These are phyloP conservation scores for Bubalus kerabau DNA, from an alignment of 2,113 vertebrate species.

Conservation along the genomic window DNA sequence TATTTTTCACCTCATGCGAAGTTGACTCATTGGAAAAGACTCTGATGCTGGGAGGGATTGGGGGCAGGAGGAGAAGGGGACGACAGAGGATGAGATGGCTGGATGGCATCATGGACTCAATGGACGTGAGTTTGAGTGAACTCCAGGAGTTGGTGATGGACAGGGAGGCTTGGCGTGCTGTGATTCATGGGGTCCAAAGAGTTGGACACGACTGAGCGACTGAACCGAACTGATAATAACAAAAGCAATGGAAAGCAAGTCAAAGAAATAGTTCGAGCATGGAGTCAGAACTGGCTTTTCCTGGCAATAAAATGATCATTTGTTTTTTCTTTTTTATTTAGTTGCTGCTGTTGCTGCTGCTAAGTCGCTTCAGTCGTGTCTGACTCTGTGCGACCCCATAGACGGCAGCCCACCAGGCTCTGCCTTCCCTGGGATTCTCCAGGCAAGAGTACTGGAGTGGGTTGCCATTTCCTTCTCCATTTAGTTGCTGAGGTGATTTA, in stretches of 20 bases:
- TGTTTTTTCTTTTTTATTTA: not conserved
- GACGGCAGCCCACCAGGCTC: too few species aligned
- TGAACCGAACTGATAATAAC: not conserved
- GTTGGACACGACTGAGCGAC: too few species aligned
- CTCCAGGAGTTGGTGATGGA: too few species aligned
- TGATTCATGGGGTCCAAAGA: too few species aligned
- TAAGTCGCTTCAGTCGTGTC: accelerated
- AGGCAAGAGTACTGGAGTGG: not conserved
- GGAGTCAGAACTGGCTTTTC: not conserved
- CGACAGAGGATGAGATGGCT: too few species aligned
- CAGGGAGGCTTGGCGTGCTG: too few species aligned
- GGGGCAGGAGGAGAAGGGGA: too few species aligned
- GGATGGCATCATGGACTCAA: too few species aligned
- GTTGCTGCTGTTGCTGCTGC: not conserved
- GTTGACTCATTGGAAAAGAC: too few species aligned
- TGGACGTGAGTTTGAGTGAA: too few species aligned
- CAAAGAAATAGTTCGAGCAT: not conserved
- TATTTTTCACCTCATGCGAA: not conserved
- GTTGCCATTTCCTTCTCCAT: not conserved
- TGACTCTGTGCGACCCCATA: accelerated
- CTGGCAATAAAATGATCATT: not conserved
- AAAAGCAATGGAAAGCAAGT: not conserved
- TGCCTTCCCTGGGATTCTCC: too few species aligned
- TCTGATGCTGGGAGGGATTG: too few species aligned
- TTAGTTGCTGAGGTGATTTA: not conserved